Conservation (phyloP, 2,113 vertebrate species). For the Nothocercus nigrocapillus region DNA sequence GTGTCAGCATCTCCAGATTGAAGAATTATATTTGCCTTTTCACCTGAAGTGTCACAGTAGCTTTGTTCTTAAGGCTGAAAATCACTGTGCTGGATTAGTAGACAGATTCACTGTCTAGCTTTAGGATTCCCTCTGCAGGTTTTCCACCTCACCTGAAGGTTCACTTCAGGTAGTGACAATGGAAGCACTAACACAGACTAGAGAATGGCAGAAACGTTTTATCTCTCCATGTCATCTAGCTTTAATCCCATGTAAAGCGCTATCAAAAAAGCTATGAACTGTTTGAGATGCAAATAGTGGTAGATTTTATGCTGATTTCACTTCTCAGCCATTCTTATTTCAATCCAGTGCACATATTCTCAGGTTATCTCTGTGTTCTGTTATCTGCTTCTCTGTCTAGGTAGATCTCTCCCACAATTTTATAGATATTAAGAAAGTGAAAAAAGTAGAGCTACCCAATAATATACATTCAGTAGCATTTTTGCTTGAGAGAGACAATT, state of each 20-base stretch:
- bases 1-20: fast-evolving
- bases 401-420: not conserved
- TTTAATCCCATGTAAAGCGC: not conserved
- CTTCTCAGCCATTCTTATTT: not conserved
- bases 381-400: not conserved
- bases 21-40: not conserved
- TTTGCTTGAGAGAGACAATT: not conserved
- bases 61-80: not conserved
- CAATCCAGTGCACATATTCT: not conserved
- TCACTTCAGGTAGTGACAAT: not conserved
- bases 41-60: not conserved
- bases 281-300: not conserved
- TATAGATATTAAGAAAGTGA: not conserved
- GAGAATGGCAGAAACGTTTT: not conserved
- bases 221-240: not conserved
- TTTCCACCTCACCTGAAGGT: not conserved
- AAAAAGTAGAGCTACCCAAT: not conserved
- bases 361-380: not conserved
- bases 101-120: not conserved
- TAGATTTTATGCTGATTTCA: not conserved
- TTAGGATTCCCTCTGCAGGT: not conserved
- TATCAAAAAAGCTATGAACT: not conserved
- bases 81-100: not conserved
- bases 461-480: not conserved
- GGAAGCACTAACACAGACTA: not conserved